phyloP scores from a whole-genome alignment of 2,113 vertebrate genomes.

The Hyaena hyaena region DNA sequence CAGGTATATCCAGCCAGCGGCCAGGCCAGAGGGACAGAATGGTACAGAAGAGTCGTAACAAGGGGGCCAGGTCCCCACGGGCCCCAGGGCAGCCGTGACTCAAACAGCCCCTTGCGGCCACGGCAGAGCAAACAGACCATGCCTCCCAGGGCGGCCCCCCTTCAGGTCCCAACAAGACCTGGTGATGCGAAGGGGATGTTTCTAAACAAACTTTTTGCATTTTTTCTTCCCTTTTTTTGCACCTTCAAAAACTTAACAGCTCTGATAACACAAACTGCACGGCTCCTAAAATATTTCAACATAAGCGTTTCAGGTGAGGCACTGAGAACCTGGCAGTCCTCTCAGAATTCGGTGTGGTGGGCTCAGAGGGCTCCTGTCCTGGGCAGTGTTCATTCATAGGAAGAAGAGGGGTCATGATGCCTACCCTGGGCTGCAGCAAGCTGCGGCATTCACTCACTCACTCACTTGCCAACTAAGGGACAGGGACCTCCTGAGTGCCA shows the following conservation, averaged over 20 bases:
- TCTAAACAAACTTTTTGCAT: not conserved
- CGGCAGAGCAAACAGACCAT: not conserved
- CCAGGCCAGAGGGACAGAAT: not conserved
- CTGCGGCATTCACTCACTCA: too few relatives aligned
- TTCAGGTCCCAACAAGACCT: not conserved
- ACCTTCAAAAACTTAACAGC: not conserved
- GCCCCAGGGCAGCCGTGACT: not conserved
- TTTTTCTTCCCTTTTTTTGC: not conserved
- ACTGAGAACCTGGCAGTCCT: rapidly evolving
- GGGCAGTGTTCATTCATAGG: too few relatives aligned
- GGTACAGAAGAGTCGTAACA: not conserved
- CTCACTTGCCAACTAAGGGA: not conserved
- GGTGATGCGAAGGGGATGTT: rapidly evolving
- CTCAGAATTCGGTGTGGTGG: not conserved
- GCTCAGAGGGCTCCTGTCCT: not conserved
- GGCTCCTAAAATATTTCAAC: not conserved
- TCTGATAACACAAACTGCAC: not conserved
- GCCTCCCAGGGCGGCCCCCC: rapidly evolving
- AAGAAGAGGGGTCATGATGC: rapidly evolving
- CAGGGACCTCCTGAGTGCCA: not conserved
- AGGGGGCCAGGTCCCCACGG: not conserved
- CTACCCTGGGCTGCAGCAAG: not conserved
- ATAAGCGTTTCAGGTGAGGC: not conserved
- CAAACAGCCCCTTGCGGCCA: not conserved
- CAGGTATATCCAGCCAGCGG: not conserved